Base-by-base conservation (phyloP, 2,888 invertebrate genomes). In the Auanema freiburgensis region DNA sequence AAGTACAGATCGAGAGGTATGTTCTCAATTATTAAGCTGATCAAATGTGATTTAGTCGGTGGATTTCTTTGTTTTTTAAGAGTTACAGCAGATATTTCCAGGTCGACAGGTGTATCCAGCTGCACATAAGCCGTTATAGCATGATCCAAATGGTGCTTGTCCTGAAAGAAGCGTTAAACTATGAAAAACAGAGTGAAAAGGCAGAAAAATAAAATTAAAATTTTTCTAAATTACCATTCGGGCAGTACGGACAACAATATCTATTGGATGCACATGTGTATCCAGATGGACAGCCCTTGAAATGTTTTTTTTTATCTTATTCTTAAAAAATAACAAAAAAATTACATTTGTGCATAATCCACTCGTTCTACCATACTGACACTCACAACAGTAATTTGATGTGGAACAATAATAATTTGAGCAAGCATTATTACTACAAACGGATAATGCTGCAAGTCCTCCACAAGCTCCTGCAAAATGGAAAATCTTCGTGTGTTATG, bases 321-420 rank as follows among this genome's bases (percentile, higher is more conserved):
- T 18, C 23, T 14, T 10, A 5, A 40, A n/a, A n/a, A 10, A 12
- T 33, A 41, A 46, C 21, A n/a, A 4, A n/a, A 59, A 14, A 40
- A 66, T 62, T 41, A 75, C 77, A 67, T 69, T 66, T 46, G 68
- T 69, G 64, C 80, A 80, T 2, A 69, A 63, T 6, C 80, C 80
- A 23, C 71, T 66, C 6, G 71, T 65, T 50, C 72, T 65, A 24
- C 80, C 80, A 23, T 69, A 74, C 10, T 72, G 69, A 61, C 80
- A 80, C 56, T 80, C 77, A 54, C 80, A 80, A 52, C 78, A 79
- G 57, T 78, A 80, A 52, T 79, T 78, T 24, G 79, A 72, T 0
- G 80, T 53, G 1, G 78, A 72, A 59, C 80, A 80, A 21, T 5
- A 46, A 21, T 6, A 5, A 16, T 16, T 21, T 18, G 67, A 67